A percentile compares a stretch with the other conserved stretches of the same genome.
These are phyloP conservation scores for Drosophila sturtevanti DNA, from an alignment of 1,140 invertebrate species.

Conservation along the genomic window DNA sequence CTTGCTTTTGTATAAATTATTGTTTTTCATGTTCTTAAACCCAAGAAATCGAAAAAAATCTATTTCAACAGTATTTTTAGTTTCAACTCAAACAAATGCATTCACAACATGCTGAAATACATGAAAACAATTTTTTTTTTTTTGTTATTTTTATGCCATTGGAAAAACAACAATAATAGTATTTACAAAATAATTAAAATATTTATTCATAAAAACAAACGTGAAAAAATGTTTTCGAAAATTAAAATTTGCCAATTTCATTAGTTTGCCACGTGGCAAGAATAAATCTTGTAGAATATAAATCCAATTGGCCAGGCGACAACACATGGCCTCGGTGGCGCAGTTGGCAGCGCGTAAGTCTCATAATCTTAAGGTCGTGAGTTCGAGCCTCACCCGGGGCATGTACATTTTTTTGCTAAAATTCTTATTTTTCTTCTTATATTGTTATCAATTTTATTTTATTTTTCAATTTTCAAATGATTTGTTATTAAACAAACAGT, in stretches of 20 bases:
- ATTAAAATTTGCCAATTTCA: conserved; percentile 8
- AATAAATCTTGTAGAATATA: conserved; percentile 15
- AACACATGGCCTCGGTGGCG: conserved; percentile 89
- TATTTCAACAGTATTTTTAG: not conserved
- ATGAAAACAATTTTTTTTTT: not conserved
- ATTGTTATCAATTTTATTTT: not conserved
- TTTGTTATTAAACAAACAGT: conserved; percentile 2
- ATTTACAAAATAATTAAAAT: conserved; percentile 3
- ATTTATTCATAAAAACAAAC: conserved; percentile 40
- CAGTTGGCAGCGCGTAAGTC: conserved; percentile 98
- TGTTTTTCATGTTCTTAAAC: not conserved
- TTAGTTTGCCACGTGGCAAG: conserved; percentile 54
- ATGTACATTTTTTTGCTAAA: conserved; percentile 84
- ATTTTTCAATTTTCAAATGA: conserved; percentile 1
- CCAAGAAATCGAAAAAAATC: not conserved
- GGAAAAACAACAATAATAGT: not conserved
- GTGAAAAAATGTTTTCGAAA: conserved; percentile 59
- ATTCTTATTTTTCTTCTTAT: not conserved
- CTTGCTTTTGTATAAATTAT: too few species aligned
- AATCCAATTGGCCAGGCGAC: not conserved
- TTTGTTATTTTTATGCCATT: not conserved
- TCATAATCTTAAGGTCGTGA: conserved; percentile 99
- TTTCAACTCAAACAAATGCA: not conserved
- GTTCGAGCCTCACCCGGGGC: conserved; percentile 97
- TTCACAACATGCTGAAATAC: not conserved